A percentile compares a stretch with the other conserved stretches of the same genome.
Evolutionary conservation across 1,140 invertebrate species (phyloP).

Genomic region (Drosophila nigromelanica): DNA sequence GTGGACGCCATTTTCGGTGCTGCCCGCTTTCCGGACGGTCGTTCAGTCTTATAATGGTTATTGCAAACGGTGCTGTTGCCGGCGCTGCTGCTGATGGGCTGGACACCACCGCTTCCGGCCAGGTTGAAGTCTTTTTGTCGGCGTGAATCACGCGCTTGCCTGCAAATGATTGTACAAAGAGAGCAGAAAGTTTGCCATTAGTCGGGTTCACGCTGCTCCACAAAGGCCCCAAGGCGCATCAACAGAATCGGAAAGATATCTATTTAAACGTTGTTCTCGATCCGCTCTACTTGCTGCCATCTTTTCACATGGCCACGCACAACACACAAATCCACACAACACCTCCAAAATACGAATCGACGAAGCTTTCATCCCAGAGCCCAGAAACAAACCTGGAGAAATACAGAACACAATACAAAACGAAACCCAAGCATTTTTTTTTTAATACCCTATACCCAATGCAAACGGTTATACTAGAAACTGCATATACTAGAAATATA

Average conservation of each 20-base stretch:
- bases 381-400: conserved; percentile 4
- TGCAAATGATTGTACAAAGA: conserved; percentile 15
- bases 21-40: conserved; percentile 36
- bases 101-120: conserved; percentile 49
- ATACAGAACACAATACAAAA: conserved; percentile 34
- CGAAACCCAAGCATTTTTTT: conserved; percentile 11
- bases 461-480: too few species aligned
- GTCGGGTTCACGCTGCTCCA: too few species aligned
- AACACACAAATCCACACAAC: conserved; percentile 21
- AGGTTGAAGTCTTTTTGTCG: conserved; percentile 46
- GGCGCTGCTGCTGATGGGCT: conserved; percentile 16
- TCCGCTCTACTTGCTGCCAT: conserved; percentile 65
- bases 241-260: too few species aligned
- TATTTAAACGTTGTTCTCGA: conserved; percentile 17
- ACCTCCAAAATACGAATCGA: conserved; percentile 26
- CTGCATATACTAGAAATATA: too few species aligned
- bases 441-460: too few species aligned
- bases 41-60: conserved; percentile 57
- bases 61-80: conserved; percentile 39
- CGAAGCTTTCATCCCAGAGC: conserved; percentile 19
- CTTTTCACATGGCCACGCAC: conserved; percentile 61
- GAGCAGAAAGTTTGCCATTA: too few species aligned
- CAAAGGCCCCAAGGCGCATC: too few species aligned
- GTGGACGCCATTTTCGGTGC: conserved; percentile 87
- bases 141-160: conserved; percentile 45